These are phyloP conservation scores for Garra rufa DNA, from an alignment of 2,113 vertebrate genomes.

Conservation along the genomic window DNA sequence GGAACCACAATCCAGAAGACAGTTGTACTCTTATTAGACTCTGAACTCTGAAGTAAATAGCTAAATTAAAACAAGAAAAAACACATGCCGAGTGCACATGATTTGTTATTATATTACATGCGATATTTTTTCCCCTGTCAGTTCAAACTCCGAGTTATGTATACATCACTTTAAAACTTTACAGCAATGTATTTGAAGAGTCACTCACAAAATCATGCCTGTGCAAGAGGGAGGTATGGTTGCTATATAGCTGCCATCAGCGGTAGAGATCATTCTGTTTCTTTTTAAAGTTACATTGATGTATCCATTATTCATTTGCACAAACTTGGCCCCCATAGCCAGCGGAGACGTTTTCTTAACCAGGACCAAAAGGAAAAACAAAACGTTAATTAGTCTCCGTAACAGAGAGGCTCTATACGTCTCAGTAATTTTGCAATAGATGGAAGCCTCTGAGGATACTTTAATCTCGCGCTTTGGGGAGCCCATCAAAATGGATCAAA, in stretches of 20 bases:
- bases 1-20: constrained; percentile 7
- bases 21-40: constrained; percentile 45
- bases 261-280: constrained; percentile 41
- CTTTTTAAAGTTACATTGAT: constrained; percentile 51
- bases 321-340: constrained; percentile 34
- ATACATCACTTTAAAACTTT: constrained; percentile 54
- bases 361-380: constrained; percentile 41
- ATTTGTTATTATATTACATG: constrained; percentile 53
- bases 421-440: constrained; percentile 42
- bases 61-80: constrained; percentile 49
- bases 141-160: constrained; percentile 49
- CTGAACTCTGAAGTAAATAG: constrained; percentile 41
- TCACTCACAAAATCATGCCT: constrained; percentile 45
- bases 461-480: constrained; percentile 11
- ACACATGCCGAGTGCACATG: constrained; percentile 45
- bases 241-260: constrained; percentile 48
- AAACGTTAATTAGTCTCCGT: constrained; percentile 59
- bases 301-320: constrained; percentile 49
- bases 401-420: constrained; percentile 17
- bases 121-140: constrained; percentile 47
- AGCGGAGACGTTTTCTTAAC: constrained; percentile 15
- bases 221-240: constrained; percentile 38
- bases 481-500: constrained; percentile 37
- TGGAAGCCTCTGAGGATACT: constrained; percentile 33
- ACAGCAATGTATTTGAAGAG: constrained; percentile 55